phyloP scores from a whole-genome alignment of 2,888 invertebrate genomes.

The Portevinia maculata region DNA sequence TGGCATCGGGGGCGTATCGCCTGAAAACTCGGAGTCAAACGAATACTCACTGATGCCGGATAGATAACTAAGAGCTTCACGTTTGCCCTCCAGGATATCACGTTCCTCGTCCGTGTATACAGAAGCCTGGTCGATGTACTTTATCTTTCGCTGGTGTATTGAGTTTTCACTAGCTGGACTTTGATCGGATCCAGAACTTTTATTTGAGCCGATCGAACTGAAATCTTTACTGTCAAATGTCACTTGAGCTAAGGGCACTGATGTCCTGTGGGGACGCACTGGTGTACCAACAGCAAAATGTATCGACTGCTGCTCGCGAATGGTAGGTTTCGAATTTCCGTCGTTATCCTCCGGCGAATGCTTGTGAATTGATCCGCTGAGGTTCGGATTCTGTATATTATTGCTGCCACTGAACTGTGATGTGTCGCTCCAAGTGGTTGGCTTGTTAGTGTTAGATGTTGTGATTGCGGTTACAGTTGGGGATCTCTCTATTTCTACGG shows the following conservation, averaged over 20 bases:
- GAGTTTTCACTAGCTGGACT: slow-evolving; percentile 82
- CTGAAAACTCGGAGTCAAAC: slow-evolving; percentile 83
- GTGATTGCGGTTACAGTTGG: slow-evolving; percentile 62
- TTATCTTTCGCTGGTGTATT: slow-evolving; percentile 83
- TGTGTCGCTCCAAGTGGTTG: slow-evolving; percentile 25
- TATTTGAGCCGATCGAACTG: slow-evolving; percentile 73
- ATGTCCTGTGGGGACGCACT: slow-evolving; percentile 77
- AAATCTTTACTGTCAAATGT: slow-evolving; percentile 73
- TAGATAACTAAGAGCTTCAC: slow-evolving; percentile 77
- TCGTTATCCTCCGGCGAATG: slow-evolving; percentile 37
- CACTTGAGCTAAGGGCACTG: slow-evolving; percentile 62
- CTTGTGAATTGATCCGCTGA: slow-evolving; percentile 68
- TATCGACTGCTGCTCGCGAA: slow-evolving; percentile 73
- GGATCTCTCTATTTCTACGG: slow-evolving; percentile 39
- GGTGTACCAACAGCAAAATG: slow-evolving; percentile 81
- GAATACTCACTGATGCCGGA: slow-evolving; percentile 83
- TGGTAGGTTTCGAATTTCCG: slow-evolving; percentile 60
- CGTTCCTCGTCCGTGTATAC: slow-evolving; percentile 84
- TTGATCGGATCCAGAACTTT: slow-evolving; percentile 77
- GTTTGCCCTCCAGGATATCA: slow-evolving; percentile 81
- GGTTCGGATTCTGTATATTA: slow-evolving; percentile 75
- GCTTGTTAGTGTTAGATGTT: slow-evolving; percentile 51
- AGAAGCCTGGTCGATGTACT: slow-evolving; percentile 84
- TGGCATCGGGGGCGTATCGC: slow-evolving; percentile 84
- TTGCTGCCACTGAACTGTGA: slow-evolving; percentile 70